Evolutionary conservation across 2,113 vertebrate genomes (phyloP).

Genomic region (Rhinogobius similis): DNA sequence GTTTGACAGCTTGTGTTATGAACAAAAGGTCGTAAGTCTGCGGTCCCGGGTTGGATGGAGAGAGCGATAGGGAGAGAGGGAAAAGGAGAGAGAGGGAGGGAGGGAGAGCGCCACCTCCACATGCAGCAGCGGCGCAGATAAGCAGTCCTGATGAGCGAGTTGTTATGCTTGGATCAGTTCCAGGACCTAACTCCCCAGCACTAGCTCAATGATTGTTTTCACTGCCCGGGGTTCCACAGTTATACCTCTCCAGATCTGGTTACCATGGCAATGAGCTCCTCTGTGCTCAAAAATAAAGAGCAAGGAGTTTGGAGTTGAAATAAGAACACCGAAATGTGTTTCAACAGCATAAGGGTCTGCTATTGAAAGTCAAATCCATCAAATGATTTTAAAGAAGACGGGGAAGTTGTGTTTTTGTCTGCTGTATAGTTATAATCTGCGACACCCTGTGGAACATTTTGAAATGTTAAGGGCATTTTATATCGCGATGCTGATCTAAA

Average conservation of each 20-base stretch:
- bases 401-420: too few relatives aligned
- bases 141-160: conserved; percentile 70
- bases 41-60: conserved; percentile 39
- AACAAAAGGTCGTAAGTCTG: conserved; percentile 70
- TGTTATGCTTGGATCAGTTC: conserved; percentile 77
- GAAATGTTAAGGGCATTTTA: too few relatives aligned
- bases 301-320: conserved; percentile 19
- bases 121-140: conserved; percentile 61
- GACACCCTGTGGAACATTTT: too few relatives aligned
- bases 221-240: conserved; percentile 64
- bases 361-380: not conserved
- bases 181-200: conserved; percentile 67
- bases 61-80: conserved; percentile 22
- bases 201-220: conserved; percentile 79
- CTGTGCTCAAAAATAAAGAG: conserved; percentile 22
- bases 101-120: conserved; percentile 63
- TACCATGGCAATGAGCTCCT: conserved; percentile 61
- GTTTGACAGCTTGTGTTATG: conserved; percentile 52
- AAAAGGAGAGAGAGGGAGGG: too few relatives aligned
- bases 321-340: not conserved
- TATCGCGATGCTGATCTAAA: too few relatives aligned
- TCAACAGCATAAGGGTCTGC: not conserved
- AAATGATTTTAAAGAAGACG: too few relatives aligned
- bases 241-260: conserved; percentile 66
- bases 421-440: too few relatives aligned